Evolutionary conservation across 2,888 invertebrate species (phyloP), one percentile per base, ranked within the genome.

Genomic region (Bhutanitis thaidina): DNA sequence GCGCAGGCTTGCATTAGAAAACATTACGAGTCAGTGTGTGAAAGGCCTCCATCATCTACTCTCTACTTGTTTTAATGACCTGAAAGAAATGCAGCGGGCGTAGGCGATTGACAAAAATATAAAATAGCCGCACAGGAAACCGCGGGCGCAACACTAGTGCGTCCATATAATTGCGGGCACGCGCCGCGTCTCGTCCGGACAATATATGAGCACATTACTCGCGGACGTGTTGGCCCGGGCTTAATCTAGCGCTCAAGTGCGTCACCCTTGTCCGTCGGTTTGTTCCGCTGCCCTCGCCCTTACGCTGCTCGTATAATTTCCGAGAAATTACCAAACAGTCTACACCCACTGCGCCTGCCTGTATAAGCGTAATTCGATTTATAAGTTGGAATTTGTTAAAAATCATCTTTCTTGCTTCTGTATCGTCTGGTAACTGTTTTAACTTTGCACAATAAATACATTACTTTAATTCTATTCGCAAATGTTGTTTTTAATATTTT

Each of bases 151-250:
- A 32, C 53, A 41, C 50, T 49, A 48, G 40, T 39, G 43, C 39
- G 43, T 53, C 48, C 45, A 64, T 80, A 83, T 86, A 86, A 86
- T 86, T 82, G 83, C 77, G 78, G 79, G 69, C 79, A 74, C 74
- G 77, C 77, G 78, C 78, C 77, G 78, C 79, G 72, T 72, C 72
- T 70, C 73, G 74, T 64, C 78, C 79, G 77, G 74, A 80, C 84
- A 79, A 89, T 88, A 89, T 88, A 88, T 80, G 87, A 76, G 74
- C 79, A 83, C 89, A 89, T 88, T 87, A 88, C 80, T 78, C 74
- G 79, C 71, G 86, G 74, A 89, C 88, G 89, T 89, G 89, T 84
- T 79, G 77, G 76, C 76, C 69, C 71, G 69, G 68, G 74, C 83
- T 86, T 88, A 84, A 89, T 87, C 86, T 87, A 85, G 75, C 75